Evolutionary conservation across 2,113 vertebrate genomes (phyloP), one percentile per base, ranked within the genome.

Genomic region (Caranx ignobilis): DNA sequence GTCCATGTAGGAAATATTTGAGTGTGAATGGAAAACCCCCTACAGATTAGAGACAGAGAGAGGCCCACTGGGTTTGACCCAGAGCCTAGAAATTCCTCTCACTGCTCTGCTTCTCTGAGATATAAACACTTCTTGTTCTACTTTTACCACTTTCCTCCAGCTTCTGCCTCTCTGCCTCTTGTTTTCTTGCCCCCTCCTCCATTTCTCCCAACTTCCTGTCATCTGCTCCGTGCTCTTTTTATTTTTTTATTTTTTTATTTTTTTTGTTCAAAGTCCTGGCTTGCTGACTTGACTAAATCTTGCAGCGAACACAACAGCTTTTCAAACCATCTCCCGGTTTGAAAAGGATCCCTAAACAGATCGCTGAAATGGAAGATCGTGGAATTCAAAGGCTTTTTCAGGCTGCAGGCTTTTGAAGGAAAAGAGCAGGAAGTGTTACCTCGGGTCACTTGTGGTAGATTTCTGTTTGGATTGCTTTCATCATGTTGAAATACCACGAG

Each of bases 11-110:
- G 37, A 55, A 75, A 64, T 64, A 54, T 55, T 52, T 63, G 48
- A 64, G 60, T 64, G 48, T 64, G 48, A 75, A 64, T 75, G 60
- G 60, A 64, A 56, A 65, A n/a, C 37, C 37, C 10, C 59, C n/a
- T 41, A 19, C 60, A 74, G 60, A 64, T 74, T 41, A 74, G 35
- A 64, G 47, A 63, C 47, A 45, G 37, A 64, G 37, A 64, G 48
- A 31, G 61, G 48, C 60, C 60, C 48, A 64, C 48, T 43, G 60
- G 61, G 37, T 75, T 75, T 64, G 61, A 75, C 37, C 63, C 72
- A 55, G 47, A 45, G 72, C 72, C 72, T 55, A 43, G 61, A 64
- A 64, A 75, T 75, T 75, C 60, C 60, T 65, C 61, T 65, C 35
- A 32, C 61, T 45, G 72, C 60, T 65, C 21, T 18, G 72, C 48